Evolutionary conservation across 1,140 invertebrate species (phyloP), one percentile per base, ranked within the genome.

Genomic region (Penaeus chinensis): DNA sequence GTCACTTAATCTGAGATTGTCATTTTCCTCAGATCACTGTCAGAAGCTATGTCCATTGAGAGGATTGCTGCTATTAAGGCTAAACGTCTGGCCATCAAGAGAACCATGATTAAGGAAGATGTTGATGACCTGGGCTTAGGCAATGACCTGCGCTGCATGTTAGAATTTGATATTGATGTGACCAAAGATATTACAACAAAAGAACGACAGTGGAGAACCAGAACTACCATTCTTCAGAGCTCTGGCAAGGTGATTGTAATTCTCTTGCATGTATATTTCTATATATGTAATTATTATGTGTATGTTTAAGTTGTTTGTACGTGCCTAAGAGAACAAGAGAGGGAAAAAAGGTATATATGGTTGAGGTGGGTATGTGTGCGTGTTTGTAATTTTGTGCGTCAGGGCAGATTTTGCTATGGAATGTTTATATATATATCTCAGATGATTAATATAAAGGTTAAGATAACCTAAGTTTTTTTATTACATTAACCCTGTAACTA

Each of bases 51-150:
- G 97, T 98, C 98, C 3, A 96, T 98, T 16, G 98, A 99, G 92
- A 99, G 98, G 93, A 99, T 99, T 93, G 98, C 98, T 37, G 98
- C 97, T 22, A 98, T 99, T 84, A 99, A 99, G 93, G 98, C 98
- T 0, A 99, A 99, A 93, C 95, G 98, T 93, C 93, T 99, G 91
- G 98, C 98, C 7, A 98, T 98, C 90, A 99, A 99, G 92, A 94
- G 98, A 90, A 98, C 97, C 0, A 99, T 98, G 13, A 99, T 99
- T 91, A 98, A 97, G 92, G 96, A 96, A 86, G 93, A 93, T 90
- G 54, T 54, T 54, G 97, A 98, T 91, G 98, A 99, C 91, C 95
- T 96, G 78, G 96, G 95, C 10, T 95, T 96, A 90, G 95, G 91
- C 13, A 87, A 95, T 69, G 98, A 98, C 91, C 93, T 98, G 62